These are phyloP conservation scores for Platysternon megacephalum DNA, from an alignment of 2,113 vertebrate species.

Conservation along the genomic window DNA sequence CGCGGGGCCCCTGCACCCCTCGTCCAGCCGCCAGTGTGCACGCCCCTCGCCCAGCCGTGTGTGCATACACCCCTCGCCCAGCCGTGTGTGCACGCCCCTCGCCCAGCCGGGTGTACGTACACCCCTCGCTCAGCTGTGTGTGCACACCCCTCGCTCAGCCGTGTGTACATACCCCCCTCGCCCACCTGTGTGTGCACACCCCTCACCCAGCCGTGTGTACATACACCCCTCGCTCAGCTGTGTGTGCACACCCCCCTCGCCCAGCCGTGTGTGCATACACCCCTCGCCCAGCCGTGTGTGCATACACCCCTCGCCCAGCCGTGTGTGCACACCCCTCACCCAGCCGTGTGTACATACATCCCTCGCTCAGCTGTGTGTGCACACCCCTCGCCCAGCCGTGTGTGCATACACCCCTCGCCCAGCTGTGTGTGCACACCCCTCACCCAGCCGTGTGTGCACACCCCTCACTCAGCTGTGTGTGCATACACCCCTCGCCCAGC, in stretches of 20 bases:
- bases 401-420: no score
- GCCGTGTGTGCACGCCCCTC: no score
- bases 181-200: not conserved
- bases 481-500: not conserved
- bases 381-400: no score
- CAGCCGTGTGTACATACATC: no score
- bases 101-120: no score
- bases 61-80: fast-evolving
- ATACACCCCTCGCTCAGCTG: not conserved
- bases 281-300: not conserved
- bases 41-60: fast-evolving
- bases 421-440: not conserved
- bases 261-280: no score
- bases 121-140: not conserved
- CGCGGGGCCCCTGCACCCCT: not conserved
- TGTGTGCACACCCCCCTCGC: not conserved
- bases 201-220: not conserved
- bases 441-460: not conserved
- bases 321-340: not conserved
- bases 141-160: not conserved
- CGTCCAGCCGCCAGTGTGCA: not conserved
- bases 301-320: not conserved
- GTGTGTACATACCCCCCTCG: not conserved
- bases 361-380: no score
- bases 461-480: not conserved